Evolutionary conservation across 2,113 vertebrate genomes (phyloP), one percentile per base, ranked within the genome.

Genomic region (Microcebus murinus): DNA sequence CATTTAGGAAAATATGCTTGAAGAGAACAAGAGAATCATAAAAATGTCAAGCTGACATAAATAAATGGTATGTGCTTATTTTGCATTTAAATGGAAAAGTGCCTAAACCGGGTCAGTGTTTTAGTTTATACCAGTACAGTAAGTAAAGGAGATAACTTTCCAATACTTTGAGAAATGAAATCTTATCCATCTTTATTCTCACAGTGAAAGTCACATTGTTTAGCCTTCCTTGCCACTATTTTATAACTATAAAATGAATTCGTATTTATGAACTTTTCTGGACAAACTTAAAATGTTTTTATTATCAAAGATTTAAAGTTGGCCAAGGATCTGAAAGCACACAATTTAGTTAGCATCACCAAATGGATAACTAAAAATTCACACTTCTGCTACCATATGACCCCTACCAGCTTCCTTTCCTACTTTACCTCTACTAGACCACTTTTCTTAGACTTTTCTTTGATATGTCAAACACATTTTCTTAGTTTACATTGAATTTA

Each of bases 21-120:
- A 94, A 86, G 42, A 95, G 11, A 92, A 20, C 55, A 90, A 79
- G 34, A 70, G 29, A 93, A 42, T 36, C 34, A 88, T 25, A 65
- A 70, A 92, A 76, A 80, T 50, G 80, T 87, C 90, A 95, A 84
- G 87, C 50, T 87, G 68, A 80, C 31, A 39, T 36, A 93, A 87
- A 50, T 79, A 73, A 94, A 77, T 6, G 29, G 48, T n/a, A 52
- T 42, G 25, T 90, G 50, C 61, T 85, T 71, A 80, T 0, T 36
- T 39, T 0, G 1, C 36, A n/a, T 34, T 25, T 77, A n/a, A 90
- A 84, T 7, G 45, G 68, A 85, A 93, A 89, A 76, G 25, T 59
- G 81, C 59, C 67, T 48, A 45, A 59, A 86, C 14, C 29, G 52
- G 73, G 57, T 74, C 9, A n/a, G 25, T 77, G 52, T 61, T 90